These are phyloP conservation scores for Zapornia atra DNA, from an alignment of 2,113 vertebrate species.

Conservation along the genomic window DNA sequence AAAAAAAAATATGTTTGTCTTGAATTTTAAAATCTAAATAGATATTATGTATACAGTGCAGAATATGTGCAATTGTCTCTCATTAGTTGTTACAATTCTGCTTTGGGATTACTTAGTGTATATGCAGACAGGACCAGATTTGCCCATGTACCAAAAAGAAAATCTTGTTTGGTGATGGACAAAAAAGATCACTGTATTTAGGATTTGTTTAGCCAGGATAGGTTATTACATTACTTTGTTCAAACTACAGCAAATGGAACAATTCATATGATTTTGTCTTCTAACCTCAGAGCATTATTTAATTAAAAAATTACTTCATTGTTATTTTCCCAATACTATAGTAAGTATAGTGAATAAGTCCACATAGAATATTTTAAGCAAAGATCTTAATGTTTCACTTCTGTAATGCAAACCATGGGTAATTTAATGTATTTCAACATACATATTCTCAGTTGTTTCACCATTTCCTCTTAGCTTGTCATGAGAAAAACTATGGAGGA, in stretches of 20 bases:
- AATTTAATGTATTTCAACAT: neutral
- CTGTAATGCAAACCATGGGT: neutral
- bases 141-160: neutral
- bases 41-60: neutral
- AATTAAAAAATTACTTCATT: neutral
- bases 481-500: neutral
- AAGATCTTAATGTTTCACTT: neutral
- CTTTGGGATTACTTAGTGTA: neutral
- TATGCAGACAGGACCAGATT: neutral
- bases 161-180: neutral
- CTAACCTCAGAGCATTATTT: neutral
- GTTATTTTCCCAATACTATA: neutral
- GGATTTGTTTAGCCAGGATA: neutral
- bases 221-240: neutral
- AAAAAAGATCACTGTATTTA: neutral
- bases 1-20: no score
- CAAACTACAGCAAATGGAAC: neutral
- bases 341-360: neutral
- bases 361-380: neutral
- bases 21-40: neutral
- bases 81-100: neutral
- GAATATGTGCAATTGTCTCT: neutral
- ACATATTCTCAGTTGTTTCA: slow-evolving; percentile 18
- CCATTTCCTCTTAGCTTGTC: neutral
- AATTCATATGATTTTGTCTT: neutral